A percentile compares a stretch with the other conserved stretches of the same genome.
Conservation (phyloP, 2,888 invertebrate genomes). For the Pristionchus japonicus region DNA sequence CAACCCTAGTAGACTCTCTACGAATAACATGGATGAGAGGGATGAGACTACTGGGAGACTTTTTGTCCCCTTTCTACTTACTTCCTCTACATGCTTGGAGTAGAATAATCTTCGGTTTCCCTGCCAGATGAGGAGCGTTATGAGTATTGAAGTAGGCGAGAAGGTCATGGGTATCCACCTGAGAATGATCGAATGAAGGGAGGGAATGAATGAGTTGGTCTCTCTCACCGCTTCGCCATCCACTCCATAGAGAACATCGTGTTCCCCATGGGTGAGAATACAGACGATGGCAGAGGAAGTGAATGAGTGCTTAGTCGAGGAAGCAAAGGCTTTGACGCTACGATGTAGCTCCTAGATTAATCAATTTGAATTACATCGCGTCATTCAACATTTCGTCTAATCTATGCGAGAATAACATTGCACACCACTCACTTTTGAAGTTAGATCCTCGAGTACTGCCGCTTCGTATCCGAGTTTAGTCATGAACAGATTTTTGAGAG, state of each 20-base stretch:
- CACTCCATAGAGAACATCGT: constrained; percentile 65
- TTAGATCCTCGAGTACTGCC: constrained; percentile 61
- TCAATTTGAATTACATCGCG: background rate
- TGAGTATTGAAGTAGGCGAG: constrained; percentile 60
- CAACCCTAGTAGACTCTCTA: background rate
- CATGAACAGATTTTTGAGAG: constrained; percentile 53
- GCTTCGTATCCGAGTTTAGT: constrained; percentile 66
- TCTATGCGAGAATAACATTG: background rate
- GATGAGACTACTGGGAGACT: too few relatives aligned
- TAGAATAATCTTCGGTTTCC: constrained; percentile 74
- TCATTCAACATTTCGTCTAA: too few relatives aligned
- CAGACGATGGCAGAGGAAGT: constrained; percentile 62
- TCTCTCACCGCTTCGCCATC: constrained; percentile 58
- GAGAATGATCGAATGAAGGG: background rate
- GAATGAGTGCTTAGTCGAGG: background rate
- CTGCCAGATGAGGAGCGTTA: constrained; percentile 68
- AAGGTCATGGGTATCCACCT: constrained; percentile 52
- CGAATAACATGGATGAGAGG: background rate
- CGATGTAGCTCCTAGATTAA: background rate
- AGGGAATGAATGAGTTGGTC: background rate
- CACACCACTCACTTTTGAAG: constrained; percentile 55
- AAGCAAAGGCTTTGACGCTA: background rate
- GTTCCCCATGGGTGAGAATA: constrained; percentile 73
- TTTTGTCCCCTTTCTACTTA: constrained; percentile 44
- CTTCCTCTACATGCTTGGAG: constrained; percentile 75